phyloP scores from a whole-genome alignment of 2,797 vertebrate species.

The Oreonectes daqikongensis region DNA sequence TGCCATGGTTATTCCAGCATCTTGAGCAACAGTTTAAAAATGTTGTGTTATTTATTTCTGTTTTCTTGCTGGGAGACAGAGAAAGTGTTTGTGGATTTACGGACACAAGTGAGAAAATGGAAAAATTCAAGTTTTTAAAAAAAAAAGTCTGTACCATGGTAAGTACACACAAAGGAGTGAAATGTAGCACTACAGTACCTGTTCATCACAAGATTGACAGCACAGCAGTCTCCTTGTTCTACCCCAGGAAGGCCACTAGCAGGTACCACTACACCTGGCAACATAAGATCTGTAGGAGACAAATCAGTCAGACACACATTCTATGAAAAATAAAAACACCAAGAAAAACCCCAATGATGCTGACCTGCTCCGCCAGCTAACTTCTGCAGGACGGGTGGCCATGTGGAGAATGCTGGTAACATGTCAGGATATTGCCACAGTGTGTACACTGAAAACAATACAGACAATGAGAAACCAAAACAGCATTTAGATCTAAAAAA shows the following conservation, averaged over 20 bases:
- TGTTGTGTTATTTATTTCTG: no score
- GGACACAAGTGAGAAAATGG: no score
- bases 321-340: no score
- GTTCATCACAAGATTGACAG: background rate
- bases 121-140: no score
- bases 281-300: conserved; percentile 88
- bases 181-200: background rate
- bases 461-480: background rate
- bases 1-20: no score
- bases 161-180: no score
- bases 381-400: conserved; percentile 90
- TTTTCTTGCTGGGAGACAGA: no score
- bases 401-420: conserved; percentile 87
- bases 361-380: conserved; percentile 89
- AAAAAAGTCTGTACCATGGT: no score
- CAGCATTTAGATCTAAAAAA: background rate
- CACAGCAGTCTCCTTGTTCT: conserved; percentile 66
- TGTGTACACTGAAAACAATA: conserved; percentile 81
- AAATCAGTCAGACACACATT: background rate
- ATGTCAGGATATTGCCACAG: conserved; percentile 87
- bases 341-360: background rate
- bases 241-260: conserved; percentile 85
- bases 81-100: no score
- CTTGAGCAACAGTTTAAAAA: no score
- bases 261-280: conserved; percentile 89